Evolutionary conservation across 2,797 vertebrate species (phyloP).

Genomic region (Enoplosus armatus): DNA sequence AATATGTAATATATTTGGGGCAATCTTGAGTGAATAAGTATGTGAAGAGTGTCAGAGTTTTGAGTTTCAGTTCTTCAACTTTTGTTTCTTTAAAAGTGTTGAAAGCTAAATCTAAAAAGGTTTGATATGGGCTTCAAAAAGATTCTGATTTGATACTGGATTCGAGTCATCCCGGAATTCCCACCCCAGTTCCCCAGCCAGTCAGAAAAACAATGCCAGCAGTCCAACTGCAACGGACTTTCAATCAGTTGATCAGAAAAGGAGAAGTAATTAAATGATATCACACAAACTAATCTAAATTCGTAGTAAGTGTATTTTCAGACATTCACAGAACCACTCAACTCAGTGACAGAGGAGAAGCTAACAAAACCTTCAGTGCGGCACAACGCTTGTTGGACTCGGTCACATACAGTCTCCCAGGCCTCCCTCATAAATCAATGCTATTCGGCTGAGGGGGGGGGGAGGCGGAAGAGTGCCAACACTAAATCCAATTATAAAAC

Average conservation of each 20-base stretch:
- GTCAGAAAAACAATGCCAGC: constrained; percentile 3
- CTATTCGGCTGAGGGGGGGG: constrained; percentile 51
- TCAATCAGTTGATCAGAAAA: constrained; percentile 49
- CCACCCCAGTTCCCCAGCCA: background rate
- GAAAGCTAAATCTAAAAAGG: background rate
- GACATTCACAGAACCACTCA: constrained; percentile 29
- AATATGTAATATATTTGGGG: background rate
- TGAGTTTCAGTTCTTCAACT: background rate
- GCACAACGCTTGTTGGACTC: constrained; percentile 28
- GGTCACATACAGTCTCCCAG: constrained; percentile 60
- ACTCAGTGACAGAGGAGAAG: constrained; percentile 36
- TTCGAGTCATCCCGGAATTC: background rate
- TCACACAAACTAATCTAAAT: constrained; percentile 45
- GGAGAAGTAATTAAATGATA: constrained; percentile 39
- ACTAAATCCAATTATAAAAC: constrained; percentile 81
- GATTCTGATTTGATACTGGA: background rate
- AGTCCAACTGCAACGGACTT: constrained; percentile 17
- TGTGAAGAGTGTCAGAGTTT: background rate
- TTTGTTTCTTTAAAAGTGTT: background rate
- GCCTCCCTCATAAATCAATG: constrained; percentile 75
- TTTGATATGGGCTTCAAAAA: background rate
- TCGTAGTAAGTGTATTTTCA: constrained; percentile 30
- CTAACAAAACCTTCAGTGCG: constrained; percentile 46
- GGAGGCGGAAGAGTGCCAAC: constrained; percentile 66
- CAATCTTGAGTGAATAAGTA: background rate